phyloP scores from a whole-genome alignment of 2,797 vertebrate species.

The Varecia variegata region DNA sequence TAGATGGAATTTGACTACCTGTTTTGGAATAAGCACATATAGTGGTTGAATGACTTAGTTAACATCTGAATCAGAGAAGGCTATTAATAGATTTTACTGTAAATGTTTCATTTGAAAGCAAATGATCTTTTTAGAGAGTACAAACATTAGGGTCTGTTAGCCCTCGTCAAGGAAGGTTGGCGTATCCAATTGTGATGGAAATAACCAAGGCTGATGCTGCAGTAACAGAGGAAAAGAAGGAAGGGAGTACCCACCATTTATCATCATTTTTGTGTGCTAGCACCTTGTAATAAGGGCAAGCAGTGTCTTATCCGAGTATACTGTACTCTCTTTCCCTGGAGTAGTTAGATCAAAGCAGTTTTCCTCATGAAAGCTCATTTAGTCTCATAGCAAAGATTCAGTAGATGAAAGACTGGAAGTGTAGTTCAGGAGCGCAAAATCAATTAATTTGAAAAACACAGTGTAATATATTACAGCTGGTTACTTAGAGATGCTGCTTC shows the following conservation, averaged over 20 bases:
- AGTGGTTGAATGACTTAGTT: neutral
- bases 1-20: neutral
- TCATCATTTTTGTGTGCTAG: neutral
- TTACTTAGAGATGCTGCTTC: constrained; percentile 13
- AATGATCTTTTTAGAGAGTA: neutral
- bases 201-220: neutral
- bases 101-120: constrained; percentile 18
- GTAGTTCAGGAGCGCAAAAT: constrained; percentile 24
- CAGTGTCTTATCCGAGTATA: neutral
- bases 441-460: constrained; percentile 69
- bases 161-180: neutral
- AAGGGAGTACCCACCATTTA: neutral
- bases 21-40: neutral
- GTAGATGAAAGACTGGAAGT: constrained; percentile 55
- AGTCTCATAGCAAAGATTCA: constrained; percentile 60
- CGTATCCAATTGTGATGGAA: neutral
- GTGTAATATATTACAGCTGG: constrained; percentile 35
- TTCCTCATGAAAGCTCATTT: constrained; percentile 51
- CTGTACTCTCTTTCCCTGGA: neutral
- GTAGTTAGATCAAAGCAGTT: constrained; percentile 37
- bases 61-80: neutral
- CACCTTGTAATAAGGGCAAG: constrained; percentile 1
- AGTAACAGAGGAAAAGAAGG: neutral
- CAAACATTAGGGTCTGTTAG: neutral
- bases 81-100: neutral